Conservation (phyloP, 2,797 vertebrate species). For the Protosalanx chinensis region DNA sequence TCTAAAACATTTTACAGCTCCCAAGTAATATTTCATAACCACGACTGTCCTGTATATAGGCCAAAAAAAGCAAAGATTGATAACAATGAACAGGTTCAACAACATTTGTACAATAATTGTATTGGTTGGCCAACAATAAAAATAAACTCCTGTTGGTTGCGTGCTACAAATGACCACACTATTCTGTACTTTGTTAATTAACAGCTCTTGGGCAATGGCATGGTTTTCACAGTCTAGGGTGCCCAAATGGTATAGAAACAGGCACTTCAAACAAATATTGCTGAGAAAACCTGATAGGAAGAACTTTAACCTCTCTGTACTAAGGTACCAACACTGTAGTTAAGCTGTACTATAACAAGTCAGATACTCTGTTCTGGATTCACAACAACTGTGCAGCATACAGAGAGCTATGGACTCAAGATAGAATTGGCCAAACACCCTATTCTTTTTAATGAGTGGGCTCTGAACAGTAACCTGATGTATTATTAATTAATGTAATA, state of each 20-base stretch:
- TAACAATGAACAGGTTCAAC: constrained; percentile 11
- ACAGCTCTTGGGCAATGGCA: constrained; percentile 44
- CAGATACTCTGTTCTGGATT: constrained; percentile 41
- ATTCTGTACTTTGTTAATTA: constrained; percentile 56
- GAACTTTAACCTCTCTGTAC: constrained; percentile 19
- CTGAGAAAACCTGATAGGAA: constrained; percentile 50
- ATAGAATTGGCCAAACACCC: constrained; percentile 34
- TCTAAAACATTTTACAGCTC: constrained; percentile 10
- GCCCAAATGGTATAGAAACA: constrained; percentile 44
- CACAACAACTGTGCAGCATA: constrained; percentile 49
- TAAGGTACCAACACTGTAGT: constrained; percentile 23
- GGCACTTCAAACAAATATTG: constrained; percentile 53
- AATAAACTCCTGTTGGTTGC: constrained; percentile 51
- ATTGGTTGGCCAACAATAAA: constrained; percentile 34
- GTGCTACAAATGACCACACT: constrained; percentile 77
- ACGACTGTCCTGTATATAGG: constrained; percentile 31
- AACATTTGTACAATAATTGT: constrained; percentile 30
- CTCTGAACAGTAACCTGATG: constrained; percentile 16
- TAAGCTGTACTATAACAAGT: constrained; percentile 21
- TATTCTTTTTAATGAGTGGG: constrained; percentile 12
- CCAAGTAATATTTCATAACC: constrained; percentile 19
- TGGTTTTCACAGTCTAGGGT: constrained; percentile 36
- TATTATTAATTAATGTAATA: background rate
- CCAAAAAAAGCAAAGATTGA: constrained; percentile 29
- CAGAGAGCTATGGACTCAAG: constrained; percentile 44